Conservation (phyloP, 2,888 invertebrate genomes). For the Tridacna gigas region DNA sequence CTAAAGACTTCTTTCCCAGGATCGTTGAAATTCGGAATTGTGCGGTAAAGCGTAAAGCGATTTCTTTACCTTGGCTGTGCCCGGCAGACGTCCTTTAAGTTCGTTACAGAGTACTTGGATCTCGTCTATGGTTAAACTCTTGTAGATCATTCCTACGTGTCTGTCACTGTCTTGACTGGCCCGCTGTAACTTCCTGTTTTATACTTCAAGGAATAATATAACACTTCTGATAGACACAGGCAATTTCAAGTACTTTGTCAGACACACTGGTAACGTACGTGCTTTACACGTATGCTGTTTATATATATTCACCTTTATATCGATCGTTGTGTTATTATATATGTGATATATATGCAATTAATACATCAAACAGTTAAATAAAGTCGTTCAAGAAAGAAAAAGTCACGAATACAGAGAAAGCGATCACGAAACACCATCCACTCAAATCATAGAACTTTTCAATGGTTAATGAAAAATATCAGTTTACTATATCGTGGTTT, state of each 20-base stretch:
- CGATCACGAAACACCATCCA: no score
- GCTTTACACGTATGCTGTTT: no score
- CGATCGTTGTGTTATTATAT: no score
- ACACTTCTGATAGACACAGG: neutral
- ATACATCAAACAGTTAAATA: no score
- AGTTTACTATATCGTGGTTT: slow-evolving; percentile 18
- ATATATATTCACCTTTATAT: no score
- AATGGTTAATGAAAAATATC: slow-evolving; percentile 6
- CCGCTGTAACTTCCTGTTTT: neutral
- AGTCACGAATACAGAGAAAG: no score
- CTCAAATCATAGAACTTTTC: neutral
- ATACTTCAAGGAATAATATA: neutral
- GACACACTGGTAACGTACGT: no score
- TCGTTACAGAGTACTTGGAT: slow-evolving; percentile 44
- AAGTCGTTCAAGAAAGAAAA: no score
- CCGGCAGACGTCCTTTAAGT: slow-evolving; percentile 47
- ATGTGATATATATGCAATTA: no score
- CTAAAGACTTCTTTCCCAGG: no score
- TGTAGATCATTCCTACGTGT: slow-evolving; percentile 61
- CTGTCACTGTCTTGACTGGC: neutral
- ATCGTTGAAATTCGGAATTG: neutral
- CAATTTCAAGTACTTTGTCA: no score
- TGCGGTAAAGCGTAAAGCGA: neutral
- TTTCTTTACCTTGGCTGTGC: slow-evolving; percentile 61
- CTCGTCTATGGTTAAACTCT: slow-evolving; percentile 40